Percentiles rank a stretch among this genome's conserved stretches.
Conservation (phyloP, 2,888 invertebrate species). For the Drosophila rellima region DNA sequence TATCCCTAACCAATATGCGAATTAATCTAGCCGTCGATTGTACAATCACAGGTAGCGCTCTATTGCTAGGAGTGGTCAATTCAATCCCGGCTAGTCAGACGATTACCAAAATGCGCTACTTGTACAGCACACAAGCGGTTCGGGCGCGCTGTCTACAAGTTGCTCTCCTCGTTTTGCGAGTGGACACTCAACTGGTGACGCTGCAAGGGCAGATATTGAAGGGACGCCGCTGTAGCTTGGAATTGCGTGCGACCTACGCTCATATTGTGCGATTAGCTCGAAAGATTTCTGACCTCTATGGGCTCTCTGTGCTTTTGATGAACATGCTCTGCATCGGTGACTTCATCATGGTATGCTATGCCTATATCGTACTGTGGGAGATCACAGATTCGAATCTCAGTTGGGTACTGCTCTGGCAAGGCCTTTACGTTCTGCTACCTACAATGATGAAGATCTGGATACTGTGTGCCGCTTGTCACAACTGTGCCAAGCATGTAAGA, state of each 20-base stretch:
- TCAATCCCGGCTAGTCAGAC: not conserved
- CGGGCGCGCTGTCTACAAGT: slow-evolving; percentile 67
- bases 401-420: slow-evolving; percentile 30
- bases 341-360: slow-evolving; percentile 57
- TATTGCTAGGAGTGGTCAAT: not conserved
- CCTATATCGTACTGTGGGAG: slow-evolving; percentile 45
- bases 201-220: slow-evolving; percentile 29
- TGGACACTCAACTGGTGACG: slow-evolving; percentile 53
- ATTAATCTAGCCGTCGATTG: slow-evolving; percentile 44
- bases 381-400: not conserved
- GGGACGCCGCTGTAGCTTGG: not conserved
- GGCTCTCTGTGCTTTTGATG: slow-evolving; percentile 62
- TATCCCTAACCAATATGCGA: slow-evolving; percentile 6
- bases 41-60: not conserved
- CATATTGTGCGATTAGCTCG: slow-evolving; percentile 51
- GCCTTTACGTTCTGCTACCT: slow-evolving; percentile 41
- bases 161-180: slow-evolving; percentile 54
- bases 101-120: slow-evolving; percentile 20
- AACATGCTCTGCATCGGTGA: slow-evolving; percentile 70
- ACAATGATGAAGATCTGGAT: slow-evolving; percentile 57
- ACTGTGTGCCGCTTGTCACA: slow-evolving; percentile 57
- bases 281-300: slow-evolving; percentile 53
- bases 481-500: slow-evolving; percentile 56
- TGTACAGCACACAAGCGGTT: slow-evolving; percentile 54
- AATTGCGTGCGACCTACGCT: slow-evolving; percentile 48